Conservation (phyloP, 2,888 invertebrate species). For the Meandrusa payeni region DNA sequence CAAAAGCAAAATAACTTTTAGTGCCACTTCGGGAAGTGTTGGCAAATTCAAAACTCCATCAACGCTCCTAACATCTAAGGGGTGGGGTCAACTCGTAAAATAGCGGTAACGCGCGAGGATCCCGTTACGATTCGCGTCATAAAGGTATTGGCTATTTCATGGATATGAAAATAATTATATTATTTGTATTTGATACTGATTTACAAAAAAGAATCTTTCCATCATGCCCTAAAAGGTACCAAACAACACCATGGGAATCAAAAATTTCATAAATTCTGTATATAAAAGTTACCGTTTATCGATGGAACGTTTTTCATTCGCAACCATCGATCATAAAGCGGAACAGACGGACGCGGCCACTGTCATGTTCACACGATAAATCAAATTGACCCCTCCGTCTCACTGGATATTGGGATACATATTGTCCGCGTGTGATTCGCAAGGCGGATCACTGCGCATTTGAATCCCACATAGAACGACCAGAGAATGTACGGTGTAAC, state of each 20-base stretch:
- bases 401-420: constrained; percentile 42
- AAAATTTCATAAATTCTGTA: background rate
- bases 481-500: background rate
- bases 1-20: too few species aligned
- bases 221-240: too few species aligned
- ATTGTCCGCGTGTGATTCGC: constrained; percentile 32
- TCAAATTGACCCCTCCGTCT: constrained; percentile 46
- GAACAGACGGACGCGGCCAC: constrained; percentile 36
- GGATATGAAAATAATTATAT: too few species aligned
- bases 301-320: constrained; percentile 2
- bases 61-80: too few species aligned
- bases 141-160: too few species aligned
- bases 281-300: constrained; percentile 8
- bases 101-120: too few species aligned
- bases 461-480: constrained; percentile 7
- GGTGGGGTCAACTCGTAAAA: too few species aligned
- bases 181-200: too few species aligned
- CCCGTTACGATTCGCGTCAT: too few species aligned
- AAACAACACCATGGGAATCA: constrained; percentile 1
- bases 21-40: too few species aligned
- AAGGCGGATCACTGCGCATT: constrained; percentile 14
- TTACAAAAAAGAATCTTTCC: too few species aligned
- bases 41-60: too few species aligned
- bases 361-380: constrained; percentile 73
- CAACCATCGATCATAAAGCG: constrained; percentile 52